Base-by-base conservation (phyloP, 2,888 invertebrate species). In the Platynereis dumerilii region DNA sequence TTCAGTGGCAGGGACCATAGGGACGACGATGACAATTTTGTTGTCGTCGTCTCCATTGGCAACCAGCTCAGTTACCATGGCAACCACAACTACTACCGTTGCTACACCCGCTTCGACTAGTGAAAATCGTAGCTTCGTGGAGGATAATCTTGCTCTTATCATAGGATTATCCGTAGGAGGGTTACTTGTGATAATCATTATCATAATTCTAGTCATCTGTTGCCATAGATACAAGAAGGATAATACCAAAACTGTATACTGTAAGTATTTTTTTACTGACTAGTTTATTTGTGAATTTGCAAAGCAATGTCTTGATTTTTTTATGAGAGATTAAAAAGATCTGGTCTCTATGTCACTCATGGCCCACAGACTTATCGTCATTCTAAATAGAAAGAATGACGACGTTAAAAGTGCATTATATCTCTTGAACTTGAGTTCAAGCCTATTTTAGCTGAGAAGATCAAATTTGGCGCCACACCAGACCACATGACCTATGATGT, bases 191-290 rank as follows among this genome's bases (percentile, higher is more conserved):
- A n/a, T 39, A 5, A 57, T 53, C 10, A 26, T 65, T 10, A 24
- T 55, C 15, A n/a, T n/a, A n/a, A 10, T 65, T 29, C 24, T 27
- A 7, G n/a, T 29, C n/a, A 3, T 60, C 39, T 60, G 54, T 44
- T 65, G 65, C 60, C 42, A 26, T 15, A 34, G 15, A 17, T 24
- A 28, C 5, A 10, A 24, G 20, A 42, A 44, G n/a, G 34, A 34
- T 7, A 52, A 27, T 42, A 45, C 42, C n/a, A 62, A 62, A 24
- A 56, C 42, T 15, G 29, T 57, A 20, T 62, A 62, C 27, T 62
- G 62, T 62, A 29, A 62, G 62, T 60, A 39, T n/a, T n/a, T n/a
- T n/a, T n/a, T n/a, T n/a, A n/a, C n/a, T n/a, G n/a, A n/a, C n/a
- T n/a, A n/a, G n/a, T n/a, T n/a, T n/a, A n/a, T n/a, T n/a, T n/a